phyloP scores from a whole-genome alignment of 1,140 invertebrate genomes.

The Tetragonula clypearis region DNA sequence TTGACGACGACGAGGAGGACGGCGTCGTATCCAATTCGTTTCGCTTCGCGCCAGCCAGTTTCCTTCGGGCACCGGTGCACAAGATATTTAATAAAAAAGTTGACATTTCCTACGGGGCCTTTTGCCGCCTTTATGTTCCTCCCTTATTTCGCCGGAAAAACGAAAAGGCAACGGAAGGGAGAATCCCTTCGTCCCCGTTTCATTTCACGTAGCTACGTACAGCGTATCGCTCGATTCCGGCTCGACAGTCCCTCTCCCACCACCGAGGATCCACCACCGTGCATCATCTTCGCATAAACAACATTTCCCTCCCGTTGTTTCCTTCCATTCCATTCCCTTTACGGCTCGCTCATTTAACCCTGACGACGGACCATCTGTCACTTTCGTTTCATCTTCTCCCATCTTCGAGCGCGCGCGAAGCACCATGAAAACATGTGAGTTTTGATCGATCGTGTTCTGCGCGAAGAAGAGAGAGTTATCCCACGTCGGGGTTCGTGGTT shows the following conservation, averaged over 20 bases:
- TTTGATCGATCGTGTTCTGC: constrained; percentile 39
- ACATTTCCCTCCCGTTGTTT: constrained; percentile 14
- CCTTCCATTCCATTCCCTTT: constrained; percentile 3
- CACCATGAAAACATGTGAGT: constrained; percentile 31
- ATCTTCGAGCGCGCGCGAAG: not conserved
- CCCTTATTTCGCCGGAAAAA: constrained; percentile 2
- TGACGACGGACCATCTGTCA: constrained; percentile 32
- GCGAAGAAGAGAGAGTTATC: not conserved
- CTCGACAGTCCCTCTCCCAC: not conserved
- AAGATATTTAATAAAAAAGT: constrained; percentile 68
- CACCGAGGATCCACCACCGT: too few species aligned
- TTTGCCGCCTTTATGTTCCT: not conserved
- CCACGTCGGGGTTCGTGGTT: not conserved
- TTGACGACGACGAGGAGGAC: not conserved
- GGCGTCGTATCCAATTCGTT: constrained; percentile 42
- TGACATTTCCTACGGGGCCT: constrained; percentile 60
- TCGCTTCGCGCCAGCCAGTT: constrained; percentile 38
- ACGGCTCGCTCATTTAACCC: constrained; percentile 1
- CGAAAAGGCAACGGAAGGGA: not conserved
- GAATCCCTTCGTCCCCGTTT: too few species aligned
- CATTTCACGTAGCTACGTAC: not conserved
- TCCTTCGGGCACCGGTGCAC: constrained; percentile 29
- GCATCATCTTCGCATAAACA: constrained; percentile 34
- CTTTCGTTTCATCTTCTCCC: constrained; percentile 17
- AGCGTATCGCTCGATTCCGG: not conserved